phyloP scores from a whole-genome alignment of 1,140 invertebrate species.

The Eumeta japonica region DNA sequence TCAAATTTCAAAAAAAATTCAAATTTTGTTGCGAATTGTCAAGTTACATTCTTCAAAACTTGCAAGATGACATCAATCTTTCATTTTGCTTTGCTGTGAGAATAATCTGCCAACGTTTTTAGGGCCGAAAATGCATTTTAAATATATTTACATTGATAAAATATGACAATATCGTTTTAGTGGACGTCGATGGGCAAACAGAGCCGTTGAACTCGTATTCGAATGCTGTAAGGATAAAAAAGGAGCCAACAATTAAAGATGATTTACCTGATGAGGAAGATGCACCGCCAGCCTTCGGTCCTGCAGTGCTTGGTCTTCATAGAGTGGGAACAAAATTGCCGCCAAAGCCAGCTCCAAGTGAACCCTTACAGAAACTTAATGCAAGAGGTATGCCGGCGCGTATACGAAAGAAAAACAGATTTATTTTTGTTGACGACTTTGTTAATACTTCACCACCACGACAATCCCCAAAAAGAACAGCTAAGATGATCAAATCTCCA shows the following conservation, averaged over 20 bases:
- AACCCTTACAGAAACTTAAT: constrained; percentile 75
- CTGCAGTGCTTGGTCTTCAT: constrained; percentile 74
- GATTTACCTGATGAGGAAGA: constrained; percentile 67
- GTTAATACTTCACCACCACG: constrained; percentile 75
- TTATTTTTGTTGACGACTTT: constrained; percentile 90
- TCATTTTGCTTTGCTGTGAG: too few relatives aligned
- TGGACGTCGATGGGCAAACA: too few relatives aligned
- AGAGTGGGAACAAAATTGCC: constrained; percentile 73
- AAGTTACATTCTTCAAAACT: constrained; percentile 22
- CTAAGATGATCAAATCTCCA: constrained; percentile 54
- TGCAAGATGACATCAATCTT: too few relatives aligned
- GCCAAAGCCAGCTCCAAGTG: constrained; percentile 66
- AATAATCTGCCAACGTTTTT: too few relatives aligned
- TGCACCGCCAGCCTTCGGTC: constrained; percentile 68
- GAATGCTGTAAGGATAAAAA: constrained; percentile 64
- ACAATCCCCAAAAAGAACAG: constrained; percentile 62
- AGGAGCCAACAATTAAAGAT: constrained; percentile 62
- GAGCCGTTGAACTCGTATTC: constrained; percentile 10
- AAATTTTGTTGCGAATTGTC: constrained; percentile 46
- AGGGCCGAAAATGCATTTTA: too few relatives aligned
- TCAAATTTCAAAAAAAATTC: too few relatives aligned
- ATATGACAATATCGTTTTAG: too few relatives aligned
- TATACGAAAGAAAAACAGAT: constrained; percentile 85
- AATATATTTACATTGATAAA: too few relatives aligned
- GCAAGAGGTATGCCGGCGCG: constrained; percentile 84